Evolutionary conservation across 2,113 vertebrate species (phyloP).

Genomic region (Lathamus discolor): DNA sequence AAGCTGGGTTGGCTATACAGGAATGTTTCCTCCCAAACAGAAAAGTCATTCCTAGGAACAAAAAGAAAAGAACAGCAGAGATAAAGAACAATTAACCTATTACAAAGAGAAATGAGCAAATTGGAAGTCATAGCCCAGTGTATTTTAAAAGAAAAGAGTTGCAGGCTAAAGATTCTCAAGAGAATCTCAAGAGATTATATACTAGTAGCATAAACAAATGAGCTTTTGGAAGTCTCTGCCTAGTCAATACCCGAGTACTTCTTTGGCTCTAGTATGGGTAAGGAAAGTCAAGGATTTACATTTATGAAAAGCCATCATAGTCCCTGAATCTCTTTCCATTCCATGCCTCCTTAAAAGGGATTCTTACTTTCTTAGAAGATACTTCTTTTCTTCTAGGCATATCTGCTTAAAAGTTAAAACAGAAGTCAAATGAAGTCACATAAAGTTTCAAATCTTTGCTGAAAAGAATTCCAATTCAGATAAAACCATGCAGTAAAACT

Average conservation of each 20-base stretch:
- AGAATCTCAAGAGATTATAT: neutral
- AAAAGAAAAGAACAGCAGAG: neutral
- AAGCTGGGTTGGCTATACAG: neutral
- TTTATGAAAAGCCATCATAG: neutral
- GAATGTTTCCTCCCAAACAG: neutral
- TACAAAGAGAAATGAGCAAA: neutral
- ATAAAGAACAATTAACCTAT: neutral
- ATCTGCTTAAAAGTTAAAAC: neutral
- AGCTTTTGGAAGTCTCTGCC: neutral
- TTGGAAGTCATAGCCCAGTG: accelerated
- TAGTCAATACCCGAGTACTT: neutral
- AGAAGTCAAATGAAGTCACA: neutral
- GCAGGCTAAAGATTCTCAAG: neutral
- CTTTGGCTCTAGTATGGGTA: neutral
- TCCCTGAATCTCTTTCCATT: neutral
- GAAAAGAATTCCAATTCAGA: neutral
- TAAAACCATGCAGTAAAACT: neutral
- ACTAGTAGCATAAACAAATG: neutral
- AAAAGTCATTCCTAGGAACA: neutral
- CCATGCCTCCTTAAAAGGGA: neutral
- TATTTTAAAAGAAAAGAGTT: neutral
- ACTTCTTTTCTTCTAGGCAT: neutral
- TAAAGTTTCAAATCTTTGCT: neutral
- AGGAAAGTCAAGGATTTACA: neutral
- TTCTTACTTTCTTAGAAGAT: neutral